Percentiles rank a stretch among this genome's conserved stretches.
Evolutionary conservation across 2,113 vertebrate genomes (phyloP).

Genomic region (Neodontobutis hainanensis): DNA sequence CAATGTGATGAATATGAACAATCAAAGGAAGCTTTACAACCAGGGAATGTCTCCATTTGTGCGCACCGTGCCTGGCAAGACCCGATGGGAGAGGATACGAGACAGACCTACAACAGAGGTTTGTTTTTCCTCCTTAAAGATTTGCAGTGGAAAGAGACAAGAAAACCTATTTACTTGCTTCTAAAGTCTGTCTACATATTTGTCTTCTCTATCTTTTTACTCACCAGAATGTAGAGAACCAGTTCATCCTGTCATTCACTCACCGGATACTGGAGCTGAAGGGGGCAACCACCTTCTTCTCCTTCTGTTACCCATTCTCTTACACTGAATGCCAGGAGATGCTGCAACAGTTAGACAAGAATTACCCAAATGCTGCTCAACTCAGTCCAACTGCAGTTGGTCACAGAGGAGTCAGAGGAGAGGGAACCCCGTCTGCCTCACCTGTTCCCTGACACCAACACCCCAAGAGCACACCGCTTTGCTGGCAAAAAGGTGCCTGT

Average conservation of each 20-base stretch:
- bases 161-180: no score
- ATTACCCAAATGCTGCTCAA: constrained; percentile 77
- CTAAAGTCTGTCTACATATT: neutral
- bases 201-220: constrained; percentile 12
- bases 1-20: constrained; percentile 98
- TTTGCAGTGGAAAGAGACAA: no score
- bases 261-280: constrained; percentile 90
- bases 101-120: constrained; percentile 90
- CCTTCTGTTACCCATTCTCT: constrained; percentile 97
- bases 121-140: neutral
- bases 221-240: constrained; percentile 87
- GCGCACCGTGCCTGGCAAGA: constrained; percentile 84
- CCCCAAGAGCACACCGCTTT: constrained; percentile 86
- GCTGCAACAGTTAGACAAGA: constrained; percentile 86
- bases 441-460: constrained; percentile 88
- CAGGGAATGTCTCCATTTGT: constrained; percentile 97
- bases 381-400: constrained; percentile 83
- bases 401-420: constrained; percentile 87
- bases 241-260: constrained; percentile 93
- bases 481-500: constrained; percentile 84
- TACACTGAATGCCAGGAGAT: constrained; percentile 94
- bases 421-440: constrained; percentile 90
- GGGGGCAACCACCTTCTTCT: constrained; percentile 91
- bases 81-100: constrained; percentile 92
- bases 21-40: constrained; percentile 95